These are phyloP conservation scores for Marmota monax DNA, from an alignment of 2,113 vertebrate genomes.

Conservation along the genomic window DNA sequence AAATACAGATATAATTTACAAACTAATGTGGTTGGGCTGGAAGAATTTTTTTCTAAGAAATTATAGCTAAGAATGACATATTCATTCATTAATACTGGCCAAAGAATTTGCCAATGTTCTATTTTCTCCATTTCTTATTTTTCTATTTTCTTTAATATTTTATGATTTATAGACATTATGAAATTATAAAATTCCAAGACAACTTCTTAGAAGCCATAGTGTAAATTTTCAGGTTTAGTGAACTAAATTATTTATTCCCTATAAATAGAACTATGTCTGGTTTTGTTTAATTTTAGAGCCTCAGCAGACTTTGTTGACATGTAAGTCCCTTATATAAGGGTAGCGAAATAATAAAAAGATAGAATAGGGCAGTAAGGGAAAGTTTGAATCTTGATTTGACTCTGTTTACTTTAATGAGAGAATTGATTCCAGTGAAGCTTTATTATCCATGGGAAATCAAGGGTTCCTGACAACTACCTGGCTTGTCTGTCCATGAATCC, in stretches of 20 bases:
- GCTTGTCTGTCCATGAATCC: not conserved
- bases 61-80: not conserved
- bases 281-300: slow-evolving; percentile 25
- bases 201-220: not conserved
- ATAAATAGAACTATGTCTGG: not conserved
- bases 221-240: not conserved
- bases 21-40: not conserved
- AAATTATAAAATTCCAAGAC: not conserved
- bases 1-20: not conserved
- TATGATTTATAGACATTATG: not conserved
- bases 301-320: not conserved
- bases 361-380: not conserved
- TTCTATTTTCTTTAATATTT: not conserved
- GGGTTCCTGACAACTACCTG: not conserved
- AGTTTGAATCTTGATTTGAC: not conserved
- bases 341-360: not conserved
- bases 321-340: not conserved
- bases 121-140: not conserved
- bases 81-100: not conserved
- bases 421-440: not conserved
- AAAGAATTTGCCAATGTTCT: slow-evolving; percentile 21
- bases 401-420: not conserved
- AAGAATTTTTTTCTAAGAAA: not conserved
- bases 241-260: not conserved
- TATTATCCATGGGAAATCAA: not conserved